These are phyloP conservation scores for Trileptium ribeirensis DNA, from an alignment of 2,888 invertebrate genomes.

Conservation along the genomic window DNA sequence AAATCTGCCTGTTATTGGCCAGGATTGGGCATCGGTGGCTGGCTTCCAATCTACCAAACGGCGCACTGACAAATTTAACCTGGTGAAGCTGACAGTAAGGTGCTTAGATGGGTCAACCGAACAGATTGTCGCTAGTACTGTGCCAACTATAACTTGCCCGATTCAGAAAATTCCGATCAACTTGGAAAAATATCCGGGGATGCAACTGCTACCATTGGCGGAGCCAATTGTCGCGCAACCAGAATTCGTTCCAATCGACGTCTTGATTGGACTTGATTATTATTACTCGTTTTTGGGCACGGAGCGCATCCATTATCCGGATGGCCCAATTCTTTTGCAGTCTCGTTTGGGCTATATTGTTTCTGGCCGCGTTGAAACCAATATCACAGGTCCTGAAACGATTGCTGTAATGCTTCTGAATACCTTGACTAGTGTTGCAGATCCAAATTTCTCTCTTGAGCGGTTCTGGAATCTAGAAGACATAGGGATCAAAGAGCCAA, in stretches of 20 bases:
- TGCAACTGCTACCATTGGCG: not conserved
- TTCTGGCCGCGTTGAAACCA: not conserved
- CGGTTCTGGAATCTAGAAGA: constrained; percentile 5
- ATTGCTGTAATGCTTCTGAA: not conserved
- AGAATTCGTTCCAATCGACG: no score
- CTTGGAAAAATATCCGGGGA: not conserved
- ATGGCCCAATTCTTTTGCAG: not conserved
- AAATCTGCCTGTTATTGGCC: not conserved
- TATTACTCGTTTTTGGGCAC: no score
- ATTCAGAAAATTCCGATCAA: not conserved
- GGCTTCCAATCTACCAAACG: not conserved
- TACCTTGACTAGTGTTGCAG: not conserved
- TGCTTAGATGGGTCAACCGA: not conserved
- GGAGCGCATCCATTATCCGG: no score
- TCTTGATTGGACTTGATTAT: no score
- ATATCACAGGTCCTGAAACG: not conserved
- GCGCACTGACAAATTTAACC: not conserved
- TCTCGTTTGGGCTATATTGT: constrained; percentile 7
- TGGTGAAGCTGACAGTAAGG: not conserved
- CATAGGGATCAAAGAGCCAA: constrained; percentile 1
- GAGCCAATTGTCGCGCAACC: not conserved
- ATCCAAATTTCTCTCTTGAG: not conserved
- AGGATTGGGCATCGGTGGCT: not conserved
- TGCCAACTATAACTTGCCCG: not conserved
- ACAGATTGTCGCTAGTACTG: not conserved